Base-by-base conservation (phyloP, 2,797 vertebrate species). In the Bryconaethiops microstoma region DNA sequence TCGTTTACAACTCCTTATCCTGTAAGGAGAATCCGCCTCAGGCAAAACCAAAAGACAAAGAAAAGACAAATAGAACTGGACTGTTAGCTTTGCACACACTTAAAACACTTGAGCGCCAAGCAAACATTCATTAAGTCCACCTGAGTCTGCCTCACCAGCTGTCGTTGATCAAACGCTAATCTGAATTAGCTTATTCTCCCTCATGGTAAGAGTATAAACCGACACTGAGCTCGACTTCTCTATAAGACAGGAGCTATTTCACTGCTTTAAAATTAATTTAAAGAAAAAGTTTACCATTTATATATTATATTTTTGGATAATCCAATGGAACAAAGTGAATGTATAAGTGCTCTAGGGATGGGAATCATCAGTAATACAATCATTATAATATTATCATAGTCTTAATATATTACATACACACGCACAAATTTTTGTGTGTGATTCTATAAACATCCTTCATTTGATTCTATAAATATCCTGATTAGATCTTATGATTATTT, bases 71-170 rank as follows among this genome's bases (percentile, higher is more conserved):
- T 17, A 68, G 40, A 45, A 45, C 7, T 2, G 48, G 21, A 7
- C 39, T 1, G 12, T 25, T 21, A 0, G 21, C 10, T 48, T 5
- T 48, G 67, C 13, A 23, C 40, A 42, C 39, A 21, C 5, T 69
- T 69, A 21, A 25, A 2, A 8, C 19, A 67, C 29, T n/a, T 2
- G 21, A 63, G 29, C 25, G 54, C 5, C n/a, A 21, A 71, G 48
- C 65, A 17, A 65, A 40, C 35, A 29, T 35, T 29, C 21, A 29
- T 40, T 10, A 52, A 40, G 40, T 48, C 23, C 35, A 67, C 42
- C 12, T 55, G 35, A 77, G n/a, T 40, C 68, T 72, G 57, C 8
- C 67, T 63, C 57, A 64, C 29, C 29, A 35, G 16, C 76, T 60
- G 65, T 17, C 29, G 2, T 14, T 59, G 39, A 23, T 72, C 57